Conservation (phyloP, 2,113 vertebrate species). For the Ageneiosus marmoratus region DNA sequence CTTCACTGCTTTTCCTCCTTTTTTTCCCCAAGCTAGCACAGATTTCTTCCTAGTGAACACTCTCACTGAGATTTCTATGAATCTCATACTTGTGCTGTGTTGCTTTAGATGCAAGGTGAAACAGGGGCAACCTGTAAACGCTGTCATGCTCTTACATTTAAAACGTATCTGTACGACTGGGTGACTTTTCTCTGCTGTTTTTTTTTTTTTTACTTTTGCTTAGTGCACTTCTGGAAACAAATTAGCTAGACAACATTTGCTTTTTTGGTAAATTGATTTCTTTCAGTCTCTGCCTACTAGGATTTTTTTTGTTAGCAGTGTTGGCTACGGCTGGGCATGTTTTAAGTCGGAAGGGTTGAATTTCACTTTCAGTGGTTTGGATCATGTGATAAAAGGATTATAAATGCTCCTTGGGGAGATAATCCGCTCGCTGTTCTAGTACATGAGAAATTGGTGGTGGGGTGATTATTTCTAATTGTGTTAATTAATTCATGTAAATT, state of each 20-base stretch:
- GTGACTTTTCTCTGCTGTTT: not conserved
- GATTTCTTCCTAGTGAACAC: not conserved
- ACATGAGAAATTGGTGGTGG: not conserved
- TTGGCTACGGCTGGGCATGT: not conserved
- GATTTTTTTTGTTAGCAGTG: not conserved
- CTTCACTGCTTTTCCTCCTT: slow-evolving; percentile 3
- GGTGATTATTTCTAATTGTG: not conserved
- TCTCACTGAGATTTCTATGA: not conserved
- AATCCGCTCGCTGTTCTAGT: not conserved
- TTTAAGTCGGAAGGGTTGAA: not conserved
- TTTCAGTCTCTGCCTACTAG: not conserved
- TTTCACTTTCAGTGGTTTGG: not conserved
- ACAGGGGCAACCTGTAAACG: no score
- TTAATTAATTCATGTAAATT: not conserved
- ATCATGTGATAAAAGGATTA: not conserved
- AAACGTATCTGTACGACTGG: no score
- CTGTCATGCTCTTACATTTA: not conserved
- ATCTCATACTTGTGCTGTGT: not conserved
- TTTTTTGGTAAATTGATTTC: not conserved
- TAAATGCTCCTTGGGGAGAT: slow-evolving; percentile 6
- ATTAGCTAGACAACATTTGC: not conserved
- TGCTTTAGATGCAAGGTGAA: not conserved
- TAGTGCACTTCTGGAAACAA: not conserved
- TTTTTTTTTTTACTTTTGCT: not conserved
- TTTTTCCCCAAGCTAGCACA: not conserved